Percentiles rank a stretch among this genome's conserved stretches.
Conservation (phyloP, 2,797 vertebrate species). For the Girardinus metallicus region DNA sequence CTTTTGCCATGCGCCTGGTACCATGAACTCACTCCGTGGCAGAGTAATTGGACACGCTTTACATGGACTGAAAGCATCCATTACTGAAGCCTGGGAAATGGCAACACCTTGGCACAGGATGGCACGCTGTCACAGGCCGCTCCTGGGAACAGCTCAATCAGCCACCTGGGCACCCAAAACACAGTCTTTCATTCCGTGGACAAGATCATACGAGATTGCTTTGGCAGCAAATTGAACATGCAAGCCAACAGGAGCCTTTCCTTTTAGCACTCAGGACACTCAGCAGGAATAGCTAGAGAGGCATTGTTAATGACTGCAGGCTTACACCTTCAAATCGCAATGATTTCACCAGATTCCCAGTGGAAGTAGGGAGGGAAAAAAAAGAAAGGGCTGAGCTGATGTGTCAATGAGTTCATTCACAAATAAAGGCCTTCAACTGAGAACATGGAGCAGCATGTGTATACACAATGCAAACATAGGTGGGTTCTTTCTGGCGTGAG, state of each 20-base stretch:
- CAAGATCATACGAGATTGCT: conserved; percentile 35
- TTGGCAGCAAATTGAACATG: conserved; percentile 36
- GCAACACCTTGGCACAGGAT: conserved; percentile 66
- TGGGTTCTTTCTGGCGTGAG: conserved; percentile 3
- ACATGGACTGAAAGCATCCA: conserved; percentile 52
- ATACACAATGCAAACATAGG: conserved; percentile 12
- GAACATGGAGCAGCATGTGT: conserved; percentile 17
- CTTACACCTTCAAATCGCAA: conserved; percentile 20
- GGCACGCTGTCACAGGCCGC: conserved; percentile 65
- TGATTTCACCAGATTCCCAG: conserved; percentile 13
- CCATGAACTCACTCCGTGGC: conserved; percentile 46
- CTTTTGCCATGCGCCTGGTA: conserved; percentile 31
- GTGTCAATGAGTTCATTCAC: conserved; percentile 61
- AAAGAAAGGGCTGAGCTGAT: conserved; percentile 23
- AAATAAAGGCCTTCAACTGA: conserved; percentile 37
- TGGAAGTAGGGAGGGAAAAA: conserved; percentile 21
- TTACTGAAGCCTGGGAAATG: conserved; percentile 64
- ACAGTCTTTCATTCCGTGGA: conserved; percentile 35
- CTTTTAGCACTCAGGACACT: not conserved
- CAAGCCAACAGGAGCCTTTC: conserved; percentile 16
- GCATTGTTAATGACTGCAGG: conserved; percentile 32
- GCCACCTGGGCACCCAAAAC: conserved; percentile 64
- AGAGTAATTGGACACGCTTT: conserved; percentile 57
- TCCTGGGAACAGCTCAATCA: conserved; percentile 72
- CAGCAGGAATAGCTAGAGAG: conserved; percentile 26